phyloP scores from a whole-genome alignment of 2,113 vertebrate genomes.

The Aleadryas rufinucha region DNA sequence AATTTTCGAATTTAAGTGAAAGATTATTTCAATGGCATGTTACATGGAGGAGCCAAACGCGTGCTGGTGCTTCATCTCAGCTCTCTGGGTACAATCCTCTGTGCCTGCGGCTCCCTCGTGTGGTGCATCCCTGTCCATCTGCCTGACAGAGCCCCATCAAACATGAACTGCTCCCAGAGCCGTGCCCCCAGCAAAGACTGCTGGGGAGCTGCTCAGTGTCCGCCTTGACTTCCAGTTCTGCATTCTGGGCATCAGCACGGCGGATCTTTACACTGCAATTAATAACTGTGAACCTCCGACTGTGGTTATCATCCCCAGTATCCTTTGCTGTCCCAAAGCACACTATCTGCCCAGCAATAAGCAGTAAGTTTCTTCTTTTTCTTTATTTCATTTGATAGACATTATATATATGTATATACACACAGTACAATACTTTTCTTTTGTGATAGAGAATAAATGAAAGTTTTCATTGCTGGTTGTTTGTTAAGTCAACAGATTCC shows the following conservation, averaged over 20 bases:
- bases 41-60: background rate
- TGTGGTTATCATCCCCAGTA: background rate
- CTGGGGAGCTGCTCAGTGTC: too few relatives aligned
- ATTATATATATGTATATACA: conserved; percentile 55
- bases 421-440: conserved; percentile 54
- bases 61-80: background rate
- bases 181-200: background rate
- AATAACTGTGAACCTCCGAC: background rate
- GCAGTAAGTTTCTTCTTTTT: conserved; percentile 3
- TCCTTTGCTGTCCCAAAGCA: background rate
- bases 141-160: background rate
- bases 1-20: background rate
- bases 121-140: background rate
- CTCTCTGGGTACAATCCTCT: background rate
- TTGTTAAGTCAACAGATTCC: conserved; percentile 26
- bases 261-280: background rate
- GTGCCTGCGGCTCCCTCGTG: conserved; percentile 30
- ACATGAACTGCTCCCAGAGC: fast-evolving
- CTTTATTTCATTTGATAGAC: conserved; percentile 59
- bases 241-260: background rate
- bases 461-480: conserved; percentile 11
- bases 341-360: background rate
- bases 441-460: conserved; percentile 47
- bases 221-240: background rate
- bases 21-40: background rate